A percentile compares a stretch with the other conserved stretches of the same genome.
These are phyloP conservation scores for Papilio polytes DNA, from an alignment of 1,140 invertebrate species.

Conservation along the genomic window DNA sequence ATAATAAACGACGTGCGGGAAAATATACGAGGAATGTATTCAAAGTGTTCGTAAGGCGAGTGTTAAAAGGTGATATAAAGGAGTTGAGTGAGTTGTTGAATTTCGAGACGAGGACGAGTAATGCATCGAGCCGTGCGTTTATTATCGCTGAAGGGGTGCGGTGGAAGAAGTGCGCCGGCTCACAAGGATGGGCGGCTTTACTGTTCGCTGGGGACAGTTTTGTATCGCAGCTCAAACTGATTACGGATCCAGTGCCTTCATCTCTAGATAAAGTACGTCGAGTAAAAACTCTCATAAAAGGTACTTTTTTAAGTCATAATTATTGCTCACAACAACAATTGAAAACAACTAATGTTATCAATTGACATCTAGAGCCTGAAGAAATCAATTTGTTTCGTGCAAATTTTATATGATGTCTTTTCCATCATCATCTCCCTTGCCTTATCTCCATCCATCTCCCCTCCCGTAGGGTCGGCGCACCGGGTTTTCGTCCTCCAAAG, in stretches of 20 bases:
- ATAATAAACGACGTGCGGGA: constrained; percentile 58
- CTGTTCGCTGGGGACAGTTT: constrained; percentile 63
- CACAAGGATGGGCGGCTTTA: constrained; percentile 65
- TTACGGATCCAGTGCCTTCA: constrained; percentile 69
- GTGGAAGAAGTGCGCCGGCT: constrained; percentile 51
- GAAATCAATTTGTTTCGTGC: no score
- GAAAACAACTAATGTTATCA: neutral
- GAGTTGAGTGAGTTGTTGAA: constrained; percentile 74
- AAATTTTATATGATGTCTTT: no score
- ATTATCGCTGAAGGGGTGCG: constrained; percentile 63
- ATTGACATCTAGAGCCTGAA: no score
- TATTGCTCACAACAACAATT: neutral
- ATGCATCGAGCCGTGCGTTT: constrained; percentile 66
- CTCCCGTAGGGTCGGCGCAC: no score
- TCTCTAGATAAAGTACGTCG: constrained; percentile 65
- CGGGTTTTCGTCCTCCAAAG: no score
- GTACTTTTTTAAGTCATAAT: constrained; percentile 51
- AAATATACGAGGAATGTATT: constrained; percentile 63
- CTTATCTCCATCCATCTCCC: no score
- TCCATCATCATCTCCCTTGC: no score
- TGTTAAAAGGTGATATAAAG: constrained; percentile 74
- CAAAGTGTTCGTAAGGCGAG: constrained; percentile 73
- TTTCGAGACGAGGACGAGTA: constrained; percentile 66
- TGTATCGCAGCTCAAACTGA: constrained; percentile 60
- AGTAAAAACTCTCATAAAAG: constrained; percentile 71